Evolutionary conservation across 2,113 vertebrate genomes (phyloP).

Genomic region (Tichodroma muraria): DNA sequence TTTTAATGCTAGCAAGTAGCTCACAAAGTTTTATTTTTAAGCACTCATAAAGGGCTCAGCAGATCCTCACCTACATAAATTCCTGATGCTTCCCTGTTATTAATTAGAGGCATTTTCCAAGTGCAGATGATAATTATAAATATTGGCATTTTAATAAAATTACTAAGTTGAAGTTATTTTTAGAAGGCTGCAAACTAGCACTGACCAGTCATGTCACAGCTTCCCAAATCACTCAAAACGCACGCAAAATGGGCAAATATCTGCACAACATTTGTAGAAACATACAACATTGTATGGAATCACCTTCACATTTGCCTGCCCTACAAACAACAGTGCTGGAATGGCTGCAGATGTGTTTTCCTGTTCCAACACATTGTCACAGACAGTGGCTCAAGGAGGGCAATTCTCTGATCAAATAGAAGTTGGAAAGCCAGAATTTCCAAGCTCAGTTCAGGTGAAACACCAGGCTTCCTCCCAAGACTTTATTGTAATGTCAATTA

Average conservation of each 20-base stretch:
- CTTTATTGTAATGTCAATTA: neutral
- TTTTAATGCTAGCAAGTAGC: neutral
- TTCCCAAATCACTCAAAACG: neutral
- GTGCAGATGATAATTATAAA: neutral
- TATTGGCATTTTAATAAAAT: slow-evolving; percentile 1
- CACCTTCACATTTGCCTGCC: neutral
- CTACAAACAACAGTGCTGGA: neutral
- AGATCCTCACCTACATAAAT: neutral
- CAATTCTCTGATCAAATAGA: neutral
- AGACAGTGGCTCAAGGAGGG: neutral
- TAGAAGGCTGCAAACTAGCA: neutral
- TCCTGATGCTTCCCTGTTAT: neutral
- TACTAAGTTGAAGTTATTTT: neutral
- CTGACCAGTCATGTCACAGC: neutral
- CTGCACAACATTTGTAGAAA: too few species aligned
- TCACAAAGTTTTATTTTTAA: neutral
- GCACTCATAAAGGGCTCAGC: neutral
- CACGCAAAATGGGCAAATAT: neutral
- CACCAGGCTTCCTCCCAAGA: neutral
- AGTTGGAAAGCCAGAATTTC: neutral
- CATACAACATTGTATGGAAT: too few species aligned
- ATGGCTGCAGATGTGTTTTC: neutral
- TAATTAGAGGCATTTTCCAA: neutral
- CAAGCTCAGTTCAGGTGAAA: neutral
- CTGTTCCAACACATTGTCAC: rapidly evolving